A percentile compares a stretch with the other conserved stretches of the same genome.
Evolutionary conservation across 2,888 invertebrate species (phyloP).

Genomic region (Bruchidius siliquastri): DNA sequence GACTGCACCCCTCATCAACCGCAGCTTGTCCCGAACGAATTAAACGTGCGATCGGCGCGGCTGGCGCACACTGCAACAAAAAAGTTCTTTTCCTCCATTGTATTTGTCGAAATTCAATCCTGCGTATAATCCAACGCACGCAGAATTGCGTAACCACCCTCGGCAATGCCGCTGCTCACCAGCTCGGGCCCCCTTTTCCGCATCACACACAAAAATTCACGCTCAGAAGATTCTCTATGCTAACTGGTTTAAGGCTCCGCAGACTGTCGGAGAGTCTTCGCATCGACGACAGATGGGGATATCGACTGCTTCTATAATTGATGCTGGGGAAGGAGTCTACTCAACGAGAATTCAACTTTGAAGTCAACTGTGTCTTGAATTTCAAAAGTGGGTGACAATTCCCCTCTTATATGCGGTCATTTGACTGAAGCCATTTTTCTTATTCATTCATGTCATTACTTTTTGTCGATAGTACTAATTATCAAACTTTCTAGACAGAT

Average conservation of each 20-base stretch:
- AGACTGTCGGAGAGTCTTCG: slow-evolving; percentile 42
- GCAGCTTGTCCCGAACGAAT: neutral
- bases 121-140: slow-evolving; percentile 42
- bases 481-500: too few species aligned
- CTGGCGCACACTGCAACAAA: slow-evolving; percentile 9
- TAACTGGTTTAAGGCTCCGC: slow-evolving; percentile 47
- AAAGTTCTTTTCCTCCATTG: slow-evolving; percentile 23
- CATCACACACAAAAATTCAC: slow-evolving; percentile 38
- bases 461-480: too few species aligned
- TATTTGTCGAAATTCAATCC: slow-evolving; percentile 38
- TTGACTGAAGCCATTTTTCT: too few species aligned
- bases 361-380: too few species aligned
- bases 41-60: neutral
- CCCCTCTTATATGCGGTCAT: too few species aligned
- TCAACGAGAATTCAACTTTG: too few species aligned
- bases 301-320: neutral
- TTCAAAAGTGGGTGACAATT: too few species aligned
- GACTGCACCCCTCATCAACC: neutral
- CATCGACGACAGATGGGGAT: slow-evolving; percentile 48
- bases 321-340: neutral
- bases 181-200: slow-evolving; percentile 24
- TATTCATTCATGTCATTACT: too few species aligned
- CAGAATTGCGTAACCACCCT: slow-evolving; percentile 42
- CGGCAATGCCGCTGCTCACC: slow-evolving; percentile 15
- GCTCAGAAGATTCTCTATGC: slow-evolving; percentile 45